Evolutionary conservation across 30 jellyfish, hydroid and myxozoan genomes (phyloP), one percentile per base, ranked within the genome.

Genomic region (Clytia hemisphaerica): DNA sequence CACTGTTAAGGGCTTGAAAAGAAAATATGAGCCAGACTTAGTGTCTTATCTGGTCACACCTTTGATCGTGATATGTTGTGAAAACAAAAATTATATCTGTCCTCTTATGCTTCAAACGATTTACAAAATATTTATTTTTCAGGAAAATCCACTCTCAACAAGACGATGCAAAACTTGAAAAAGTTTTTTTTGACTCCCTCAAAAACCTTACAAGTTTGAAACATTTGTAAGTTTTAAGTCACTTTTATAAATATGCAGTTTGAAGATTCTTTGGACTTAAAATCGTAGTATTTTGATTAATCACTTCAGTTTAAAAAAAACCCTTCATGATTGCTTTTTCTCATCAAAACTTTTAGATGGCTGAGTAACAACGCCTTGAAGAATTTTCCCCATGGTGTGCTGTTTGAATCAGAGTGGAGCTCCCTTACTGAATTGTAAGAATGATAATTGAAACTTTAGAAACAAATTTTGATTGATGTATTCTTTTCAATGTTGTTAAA

Each of bases 311-410:
- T 7, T 16, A 40, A n/a, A 40, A 10, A 40, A n/a, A 40, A 40
- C 9, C 60, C 18, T 4, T 2, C 60, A 46, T 46, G 24, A 46
- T 46, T n/a, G n/a, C n/a, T n/a, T n/a, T n/a, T n/a, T n/a, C n/a
- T n/a, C n/a, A n/a, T n/a, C n/a, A n/a, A n/a, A n/a, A n/a, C n/a
- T 62, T 70, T 36, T 36, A 82, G 94, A 15, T 82, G 94, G 94
- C 69, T 82, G 3, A 68, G 94, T 62, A 82, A 51, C 81, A 82
- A 82, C 62, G 19, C 34, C 25, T 65, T 82, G 49, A 37, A 51
- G 1, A 21, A 6, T 30, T 50, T 82, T 46, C 94, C 94, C n/a
- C 81, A 72, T 65, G 84, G 90, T 4, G 35, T 70, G 45, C 66
- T 82, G 9, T 75, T 34, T 35, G 90, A 63, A 67, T 69, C 45